These are phyloP conservation scores for Triops cancriformis DNA, from an alignment of 1,140 invertebrate species.

Conservation along the genomic window DNA sequence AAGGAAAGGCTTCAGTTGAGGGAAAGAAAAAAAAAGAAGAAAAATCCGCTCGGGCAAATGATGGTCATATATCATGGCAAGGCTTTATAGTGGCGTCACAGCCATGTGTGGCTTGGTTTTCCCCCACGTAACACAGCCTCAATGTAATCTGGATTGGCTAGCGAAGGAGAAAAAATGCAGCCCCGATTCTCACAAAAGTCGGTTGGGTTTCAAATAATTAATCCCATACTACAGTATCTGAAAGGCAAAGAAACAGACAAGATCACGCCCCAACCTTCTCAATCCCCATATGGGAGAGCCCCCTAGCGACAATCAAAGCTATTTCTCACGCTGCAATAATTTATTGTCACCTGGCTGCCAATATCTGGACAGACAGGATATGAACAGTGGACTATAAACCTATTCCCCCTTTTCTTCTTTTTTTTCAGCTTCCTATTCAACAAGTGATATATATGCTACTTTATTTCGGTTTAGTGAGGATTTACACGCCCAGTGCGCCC, in stretches of 20 bases:
- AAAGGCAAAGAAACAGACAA: background rate
- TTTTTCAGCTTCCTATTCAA: background rate
- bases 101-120: background rate
- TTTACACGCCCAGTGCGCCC: background rate
- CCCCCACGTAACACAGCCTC: background rate
- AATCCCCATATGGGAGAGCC: background rate
- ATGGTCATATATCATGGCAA: conserved; percentile 1
- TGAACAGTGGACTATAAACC: background rate
- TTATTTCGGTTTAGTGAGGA: background rate
- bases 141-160: background rate
- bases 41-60: background rate
- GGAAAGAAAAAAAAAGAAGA: background rate
- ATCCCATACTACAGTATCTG: background rate
- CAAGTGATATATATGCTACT: background rate
- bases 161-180: background rate
- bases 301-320: background rate
- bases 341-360: background rate
- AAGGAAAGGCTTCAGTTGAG: background rate
- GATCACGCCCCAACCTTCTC: background rate
- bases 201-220: background rate
- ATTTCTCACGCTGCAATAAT: background rate
- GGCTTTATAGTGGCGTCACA: conserved; percentile 9
- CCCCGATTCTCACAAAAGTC: background rate
- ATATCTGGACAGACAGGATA: background rate
- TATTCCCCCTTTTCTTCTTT: background rate